Evolutionary conservation across 2,888 invertebrate species (phyloP), one percentile per base, ranked within the genome.

Genomic region (Mayetiola destructor): DNA sequence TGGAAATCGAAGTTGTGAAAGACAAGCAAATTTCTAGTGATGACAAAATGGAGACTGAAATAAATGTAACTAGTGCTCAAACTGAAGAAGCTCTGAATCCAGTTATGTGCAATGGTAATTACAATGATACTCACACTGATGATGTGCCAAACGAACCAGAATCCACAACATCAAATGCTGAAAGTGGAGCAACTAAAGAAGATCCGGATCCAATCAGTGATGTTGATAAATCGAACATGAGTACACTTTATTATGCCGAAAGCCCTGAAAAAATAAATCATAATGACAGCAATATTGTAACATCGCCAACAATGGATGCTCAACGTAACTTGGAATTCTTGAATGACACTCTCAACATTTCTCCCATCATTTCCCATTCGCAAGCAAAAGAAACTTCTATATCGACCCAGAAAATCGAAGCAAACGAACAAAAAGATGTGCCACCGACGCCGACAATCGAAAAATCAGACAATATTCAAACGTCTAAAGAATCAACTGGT

Each of bases 271-370:
- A 23, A 18, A 27, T 30, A 3, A 56, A 32, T 32, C 20, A 35
- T 18, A 35, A 55, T 23, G 23, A 20, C 3, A 55, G 55, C 32
- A 12, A 27, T n/a, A 59, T 69, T 6, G 62, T 67, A n/a, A 73
- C 70, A 12, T 76, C 76, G 1, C 75, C 76, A 0, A 69, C 67
- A 16, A 70, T 70, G 64, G 70, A 72, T 37, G 67, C 64, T 30
- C 69, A 73, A 60, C 71, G 75, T 61, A 73, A 76, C 58, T 68
- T 72, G 63, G 79, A 80, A 65, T 76, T 81, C 59, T 65, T 80
- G 16, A 75, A 77, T 62, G 74, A 75, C 60, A 80, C 80, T 9
- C 61, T 75, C 18, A 77, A 80, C 65, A 79, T 81, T 66, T 81
- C 80, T 1, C 81, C 80, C 0, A 80, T 80, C 23, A 59, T 75